Base-by-base conservation (phyloP, 2,797 vertebrate genomes). In the Phoeniculus purpureus region DNA sequence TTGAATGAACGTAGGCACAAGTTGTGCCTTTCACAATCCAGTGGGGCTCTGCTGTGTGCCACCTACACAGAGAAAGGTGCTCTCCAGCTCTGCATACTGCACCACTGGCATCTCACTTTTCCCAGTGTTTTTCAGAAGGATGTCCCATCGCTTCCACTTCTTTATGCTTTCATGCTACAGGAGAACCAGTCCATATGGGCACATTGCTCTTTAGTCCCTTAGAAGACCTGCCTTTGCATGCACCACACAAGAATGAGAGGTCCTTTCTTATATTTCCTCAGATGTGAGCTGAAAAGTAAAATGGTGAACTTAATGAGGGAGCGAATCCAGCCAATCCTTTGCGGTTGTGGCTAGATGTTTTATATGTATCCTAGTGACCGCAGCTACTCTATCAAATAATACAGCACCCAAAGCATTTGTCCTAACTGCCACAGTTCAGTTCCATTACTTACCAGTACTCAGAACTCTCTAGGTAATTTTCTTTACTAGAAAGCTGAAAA, bases 391-490 rank as follows among this genome's bases (percentile, higher is more conserved):
- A 74, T 56, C 37, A 51, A 29, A 20, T 16, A 71, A 76, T 18
- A 58, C 17, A 85, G 58, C 48, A 32, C 10, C 60, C 78, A 29
- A 66, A 76, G 9, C 31, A 54, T 51, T 86, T 86, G 81, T 79
- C 29, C 70, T 70, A 64, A 76, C 52, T 71, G 47, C 7, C 68
- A 50, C 12, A 15, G 54, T 34, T 88, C 54, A 88, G 60, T 84
- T 88, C 84, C 55, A 50, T 81, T 77, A 76, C 50, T 50, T 84
- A 80, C 27, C 4, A 37, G n/a, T 60, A 70, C n/a, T 71, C 31
- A 58, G 74, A 83, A 85, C 62, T 68, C 50, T 77, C 86, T 82
- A 62, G n/a, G 40, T 67, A 92, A 60, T 76, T 89, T 90, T 73
- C 67, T 67, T 80, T 73, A n/a, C 31, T 67, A 67, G 51, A 76